phyloP scores from a whole-genome alignment of 2,113 vertebrate species.

The Bubo blakistoni region DNA sequence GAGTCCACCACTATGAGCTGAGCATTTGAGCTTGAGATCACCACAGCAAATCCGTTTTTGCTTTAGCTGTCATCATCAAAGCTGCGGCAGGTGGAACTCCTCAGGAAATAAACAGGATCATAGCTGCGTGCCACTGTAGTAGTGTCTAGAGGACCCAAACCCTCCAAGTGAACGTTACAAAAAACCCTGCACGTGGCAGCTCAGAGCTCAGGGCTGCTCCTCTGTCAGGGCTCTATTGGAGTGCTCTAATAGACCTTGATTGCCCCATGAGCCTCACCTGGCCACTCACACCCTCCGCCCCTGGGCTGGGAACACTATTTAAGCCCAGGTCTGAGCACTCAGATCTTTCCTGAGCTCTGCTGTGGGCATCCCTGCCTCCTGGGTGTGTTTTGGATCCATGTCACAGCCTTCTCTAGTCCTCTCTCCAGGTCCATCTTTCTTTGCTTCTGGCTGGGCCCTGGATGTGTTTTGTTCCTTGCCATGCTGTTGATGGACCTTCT shows the following conservation, averaged over 20 bases:
- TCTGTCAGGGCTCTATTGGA: too few relatives aligned
- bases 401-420: too few relatives aligned
- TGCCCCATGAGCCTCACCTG: background rate
- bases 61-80: background rate
- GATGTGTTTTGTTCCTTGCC: background rate
- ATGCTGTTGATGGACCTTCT: background rate
- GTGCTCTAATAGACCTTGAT: too few relatives aligned
- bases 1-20: background rate
- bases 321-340: background rate
- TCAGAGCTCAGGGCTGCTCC: background rate
- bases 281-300: background rate
- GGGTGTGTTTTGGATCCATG: background rate
- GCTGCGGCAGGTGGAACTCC: background rate
- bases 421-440: background rate
- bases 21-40: background rate
- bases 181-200: background rate
- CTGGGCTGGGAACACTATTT: background rate
- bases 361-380: fast-evolving
- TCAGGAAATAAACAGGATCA: background rate
- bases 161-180: background rate
- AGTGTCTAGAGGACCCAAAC: background rate
- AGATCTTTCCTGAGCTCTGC: background rate
- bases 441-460: background rate
- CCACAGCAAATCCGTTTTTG: fast-evolving
- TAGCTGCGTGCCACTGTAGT: fast-evolving